Conservation (phyloP, 1,140 invertebrate species). For the Ericerus pela region DNA sequence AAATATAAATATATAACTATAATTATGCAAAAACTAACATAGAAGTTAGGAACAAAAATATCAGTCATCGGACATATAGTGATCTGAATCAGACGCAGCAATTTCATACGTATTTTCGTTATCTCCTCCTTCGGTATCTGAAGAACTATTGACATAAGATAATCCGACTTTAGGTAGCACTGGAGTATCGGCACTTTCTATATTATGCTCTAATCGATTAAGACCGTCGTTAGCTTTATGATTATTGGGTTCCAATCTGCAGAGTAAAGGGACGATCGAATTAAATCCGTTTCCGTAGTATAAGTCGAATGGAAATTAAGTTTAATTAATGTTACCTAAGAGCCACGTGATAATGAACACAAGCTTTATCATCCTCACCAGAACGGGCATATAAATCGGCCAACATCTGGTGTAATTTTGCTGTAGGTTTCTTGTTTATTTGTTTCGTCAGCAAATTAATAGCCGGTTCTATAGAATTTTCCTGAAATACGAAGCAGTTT, state of each 20-base stretch:
- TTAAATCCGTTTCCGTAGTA: too few relatives aligned
- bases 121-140: neutral
- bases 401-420: conserved; percentile 50
- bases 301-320: neutral
- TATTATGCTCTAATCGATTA: conserved; percentile 7
- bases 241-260: neutral
- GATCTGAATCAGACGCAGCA: neutral
- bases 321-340: conserved; percentile 37
- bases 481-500: conserved; percentile 32
- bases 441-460: conserved; percentile 43
- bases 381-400: conserved; percentile 42
- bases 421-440: conserved; percentile 43
- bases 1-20: neutral
- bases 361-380: conserved; percentile 49
- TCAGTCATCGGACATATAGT: conserved; percentile 2
- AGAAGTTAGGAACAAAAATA: neutral
- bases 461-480: conserved; percentile 41
- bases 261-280: neutral
- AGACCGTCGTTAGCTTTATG: conserved; percentile 4
- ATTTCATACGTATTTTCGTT: conserved; percentile 6
- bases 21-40: neutral
- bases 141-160: neutral
- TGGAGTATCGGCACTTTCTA: neutral
- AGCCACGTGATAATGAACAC: conserved; percentile 53
- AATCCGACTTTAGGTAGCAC: neutral